Base-by-base conservation (phyloP, 2,113 vertebrate genomes). In the Galbula dea region DNA sequence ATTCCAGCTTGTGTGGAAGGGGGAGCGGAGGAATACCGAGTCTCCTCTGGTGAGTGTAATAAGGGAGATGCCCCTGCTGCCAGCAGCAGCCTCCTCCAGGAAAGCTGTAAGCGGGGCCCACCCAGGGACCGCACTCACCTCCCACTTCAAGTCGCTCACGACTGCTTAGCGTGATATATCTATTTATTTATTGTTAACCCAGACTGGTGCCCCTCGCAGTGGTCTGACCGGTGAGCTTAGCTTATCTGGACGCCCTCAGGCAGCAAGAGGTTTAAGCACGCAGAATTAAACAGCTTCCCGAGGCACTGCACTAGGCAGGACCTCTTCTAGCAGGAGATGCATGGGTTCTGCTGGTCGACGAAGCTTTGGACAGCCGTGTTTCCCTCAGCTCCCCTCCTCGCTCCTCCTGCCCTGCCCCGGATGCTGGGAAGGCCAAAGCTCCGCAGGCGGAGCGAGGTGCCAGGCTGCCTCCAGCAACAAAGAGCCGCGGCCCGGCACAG, bases 21-120 rank as follows among this genome's bases (percentile, higher is more conserved):
- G 62, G 80, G 54, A 92, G 75, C 41, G 89, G 63, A 74, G 71
- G 68, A 67, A 78, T 15, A 30, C 66, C 9, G 94, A 93, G 69
- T 80, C 89, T 84, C 74, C 94, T 83, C 88, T 75, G 78, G 86
- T 19, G 93, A 96, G 95, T 54, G 93, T 80, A 95, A 97, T 96
- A 96, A 96, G 97, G 95, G 96, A 97, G 96, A 97, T 97, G 97
- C 97, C 97, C 95, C 96, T 83, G 84, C 96, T 97, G 94, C 94
- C 97, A 97, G 94, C 97, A 95, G 96, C 95, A 95, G 95, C 85
- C 68, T 62, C 72, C 76, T 58, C 65, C 75, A 93, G 85, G 75
- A 96, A 93, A 92, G 92, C 95, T 94, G 93, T 54, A 10, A 80
- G 62, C 11, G 93, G 93, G 92, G 87, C 85, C 95, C 93, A 65